These are phyloP conservation scores for Xenus cinereus DNA, from an alignment of 2,113 vertebrate species.

Conservation along the genomic window DNA sequence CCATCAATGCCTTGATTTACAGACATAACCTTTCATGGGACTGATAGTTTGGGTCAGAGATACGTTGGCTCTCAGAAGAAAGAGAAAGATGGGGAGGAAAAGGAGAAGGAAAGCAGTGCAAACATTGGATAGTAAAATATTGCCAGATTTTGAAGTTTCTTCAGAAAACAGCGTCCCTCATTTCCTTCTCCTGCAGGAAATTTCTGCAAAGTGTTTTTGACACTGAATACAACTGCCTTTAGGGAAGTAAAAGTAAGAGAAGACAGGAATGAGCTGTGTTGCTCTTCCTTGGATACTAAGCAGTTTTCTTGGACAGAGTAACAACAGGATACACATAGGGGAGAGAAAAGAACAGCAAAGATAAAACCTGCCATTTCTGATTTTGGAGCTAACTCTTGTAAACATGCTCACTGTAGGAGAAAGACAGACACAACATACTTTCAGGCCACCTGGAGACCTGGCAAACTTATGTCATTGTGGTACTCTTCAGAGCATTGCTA, in stretches of 20 bases:
- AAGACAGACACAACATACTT: conserved; percentile 63
- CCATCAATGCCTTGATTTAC: not conserved
- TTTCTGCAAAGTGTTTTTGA: not conserved
- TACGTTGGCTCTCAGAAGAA: not conserved
- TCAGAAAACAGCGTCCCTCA: not conserved
- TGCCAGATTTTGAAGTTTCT: not conserved
- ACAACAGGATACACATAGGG: not conserved
- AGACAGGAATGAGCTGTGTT: not conserved
- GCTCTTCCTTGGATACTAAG: not conserved
- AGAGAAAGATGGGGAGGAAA: not conserved
- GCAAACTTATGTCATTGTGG: conserved; percentile 32
- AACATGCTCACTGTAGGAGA: conserved; percentile 34
- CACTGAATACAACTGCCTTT: not conserved
- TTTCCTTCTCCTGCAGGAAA: not conserved
- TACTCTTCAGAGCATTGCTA: conserved; percentile 12
- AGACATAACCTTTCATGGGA: not conserved
- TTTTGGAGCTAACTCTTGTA: conserved; percentile 41
- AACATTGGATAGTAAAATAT: not conserved
- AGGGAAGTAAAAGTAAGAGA: not conserved
- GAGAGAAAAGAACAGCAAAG: conserved; percentile 39
- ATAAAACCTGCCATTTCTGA: conserved; percentile 22
- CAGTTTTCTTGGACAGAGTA: not conserved
- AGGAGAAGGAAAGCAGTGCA: not conserved
- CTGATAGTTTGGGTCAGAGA: not conserved
- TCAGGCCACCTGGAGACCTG: conserved; percentile 57